Evolutionary conservation across 2,797 vertebrate genomes (phyloP), one percentile per base, ranked within the genome.

Genomic region (Thalassophryne amazonica): DNA sequence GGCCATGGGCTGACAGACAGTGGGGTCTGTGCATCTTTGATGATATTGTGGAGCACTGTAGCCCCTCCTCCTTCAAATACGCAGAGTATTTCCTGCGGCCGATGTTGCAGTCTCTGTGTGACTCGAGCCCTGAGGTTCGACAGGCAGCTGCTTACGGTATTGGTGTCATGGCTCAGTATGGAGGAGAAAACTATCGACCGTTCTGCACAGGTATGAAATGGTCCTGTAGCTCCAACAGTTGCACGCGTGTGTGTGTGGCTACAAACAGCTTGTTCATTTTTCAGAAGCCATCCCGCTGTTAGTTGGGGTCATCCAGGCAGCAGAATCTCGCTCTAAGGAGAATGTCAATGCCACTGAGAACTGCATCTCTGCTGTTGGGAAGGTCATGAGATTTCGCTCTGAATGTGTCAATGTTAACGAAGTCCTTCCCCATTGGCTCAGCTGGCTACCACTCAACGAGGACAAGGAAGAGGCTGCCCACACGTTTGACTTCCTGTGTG

Each of bases 1-100:
- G 96, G 74, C 96, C 96, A 0, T 99, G 97, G 97, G 94, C 97
- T 0, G 97, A 99, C 88, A 81, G 95, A 39, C 97, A 99, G 49
- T 99, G 97, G 97, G 97, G 97, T 2, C 81, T 99, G 17, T 99
- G 97, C 80, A 99, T 99, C 73, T 99, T 99, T 36, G 97, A 99
- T 0, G 97, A 99, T 2, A 71, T 99, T 18, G 88, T 99, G 14
- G 97, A 99, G 65, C 96, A 98, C 89, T 99, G 97, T 89, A 99
- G 97, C 78, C 97, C 97, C 0, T 83, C 93, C 5, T 99, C 97
- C 0, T 98, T 98, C 76, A 98, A 98, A 64, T 99, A 97, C 0
- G 97, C 93, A 0, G 96, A 98, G 51, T 94, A 91, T 55, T 99
- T 99, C 88, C 82, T 99, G 78, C 80, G 89, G 69, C 94, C 95